Evolutionary conservation across 1,140 invertebrate genomes (phyloP).

Genomic region (Bactericera cockerelli): DNA sequence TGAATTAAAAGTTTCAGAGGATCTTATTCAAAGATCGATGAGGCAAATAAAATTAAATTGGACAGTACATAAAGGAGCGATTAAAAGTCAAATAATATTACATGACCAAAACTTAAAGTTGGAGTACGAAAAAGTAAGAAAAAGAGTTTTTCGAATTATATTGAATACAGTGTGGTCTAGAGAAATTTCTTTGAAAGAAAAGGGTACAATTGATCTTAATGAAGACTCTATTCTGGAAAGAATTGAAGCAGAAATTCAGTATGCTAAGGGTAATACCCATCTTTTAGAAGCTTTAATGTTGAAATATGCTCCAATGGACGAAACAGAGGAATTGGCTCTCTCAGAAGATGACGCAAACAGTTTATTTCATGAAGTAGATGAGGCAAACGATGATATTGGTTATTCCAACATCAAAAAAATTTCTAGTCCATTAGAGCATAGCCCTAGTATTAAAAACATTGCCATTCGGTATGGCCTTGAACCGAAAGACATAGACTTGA

Average conservation of each 20-base stretch:
- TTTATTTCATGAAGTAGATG: background rate
- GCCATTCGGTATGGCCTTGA: background rate
- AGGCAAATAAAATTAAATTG: background rate
- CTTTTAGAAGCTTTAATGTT: too few relatives aligned
- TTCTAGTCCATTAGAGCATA: background rate
- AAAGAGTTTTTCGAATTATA: background rate
- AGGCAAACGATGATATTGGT: background rate
- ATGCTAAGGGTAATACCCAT: too few relatives aligned
- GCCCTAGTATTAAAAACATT: conserved; percentile 1
- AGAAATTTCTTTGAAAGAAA: background rate
- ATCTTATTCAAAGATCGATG: background rate
- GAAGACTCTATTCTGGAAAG: background rate
- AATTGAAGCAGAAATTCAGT: conserved; percentile 2
- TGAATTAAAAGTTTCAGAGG: background rate
- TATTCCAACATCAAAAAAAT: background rate
- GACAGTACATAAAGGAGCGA: background rate
- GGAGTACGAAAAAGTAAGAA: background rate
- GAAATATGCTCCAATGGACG: background rate
- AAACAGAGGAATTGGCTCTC: background rate
- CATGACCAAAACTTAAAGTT: background rate
- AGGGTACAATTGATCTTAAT: background rate
- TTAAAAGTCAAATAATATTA: background rate
- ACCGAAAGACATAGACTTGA: background rate
- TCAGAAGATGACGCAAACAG: background rate
- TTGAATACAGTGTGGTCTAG: background rate